phyloP scores from a whole-genome alignment of 1,140 invertebrate genomes.

The Drosophila sulfurigaster region DNA sequence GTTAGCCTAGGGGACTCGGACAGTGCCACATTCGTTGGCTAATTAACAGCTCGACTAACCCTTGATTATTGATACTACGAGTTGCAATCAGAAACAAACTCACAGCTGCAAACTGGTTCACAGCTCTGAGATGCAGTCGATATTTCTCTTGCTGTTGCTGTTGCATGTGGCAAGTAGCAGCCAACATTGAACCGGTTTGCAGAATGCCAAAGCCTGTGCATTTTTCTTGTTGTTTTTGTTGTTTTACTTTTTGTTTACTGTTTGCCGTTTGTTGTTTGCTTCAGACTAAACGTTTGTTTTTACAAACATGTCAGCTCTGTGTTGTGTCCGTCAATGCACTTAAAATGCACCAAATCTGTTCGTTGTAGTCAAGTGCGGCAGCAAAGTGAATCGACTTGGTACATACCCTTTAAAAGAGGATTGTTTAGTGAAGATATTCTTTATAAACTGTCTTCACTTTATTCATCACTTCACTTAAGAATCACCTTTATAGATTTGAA shows the following conservation, averaged over 20 bases:
- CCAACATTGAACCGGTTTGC: constrained; percentile 21
- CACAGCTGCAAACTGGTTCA: constrained; percentile 78
- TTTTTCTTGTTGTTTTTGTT: constrained; percentile 3
- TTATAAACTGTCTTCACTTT: too few relatives aligned
- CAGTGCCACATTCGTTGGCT: constrained; percentile 51
- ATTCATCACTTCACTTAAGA: too few relatives aligned
- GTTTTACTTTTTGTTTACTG: constrained; percentile 48
- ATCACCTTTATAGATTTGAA: too few relatives aligned
- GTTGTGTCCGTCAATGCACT: constrained; percentile 16
- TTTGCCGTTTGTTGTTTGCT: constrained; percentile 66
- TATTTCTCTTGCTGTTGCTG: constrained; percentile 12
- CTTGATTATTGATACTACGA: constrained; percentile 69
- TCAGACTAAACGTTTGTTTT: constrained; percentile 73
- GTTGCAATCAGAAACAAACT: constrained; percentile 34
- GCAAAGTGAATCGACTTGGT: neutral
- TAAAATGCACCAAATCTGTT: constrained; percentile 20
- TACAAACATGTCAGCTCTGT: constrained; percentile 23
- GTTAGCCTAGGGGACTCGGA: constrained; percentile 19
- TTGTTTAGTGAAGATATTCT: neutral
- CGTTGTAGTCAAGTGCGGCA: constrained; percentile 19
- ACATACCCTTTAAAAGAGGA: neutral
- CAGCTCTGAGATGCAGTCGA: constrained; percentile 3
- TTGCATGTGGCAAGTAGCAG: constrained; percentile 27
- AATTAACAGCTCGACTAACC: constrained; percentile 77
- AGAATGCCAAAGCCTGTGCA: neutral